A percentile compares a stretch with the other conserved stretches of the same genome.
Evolutionary conservation across 2,888 invertebrate species (phyloP).

Genomic region (Agelastica alni): DNA sequence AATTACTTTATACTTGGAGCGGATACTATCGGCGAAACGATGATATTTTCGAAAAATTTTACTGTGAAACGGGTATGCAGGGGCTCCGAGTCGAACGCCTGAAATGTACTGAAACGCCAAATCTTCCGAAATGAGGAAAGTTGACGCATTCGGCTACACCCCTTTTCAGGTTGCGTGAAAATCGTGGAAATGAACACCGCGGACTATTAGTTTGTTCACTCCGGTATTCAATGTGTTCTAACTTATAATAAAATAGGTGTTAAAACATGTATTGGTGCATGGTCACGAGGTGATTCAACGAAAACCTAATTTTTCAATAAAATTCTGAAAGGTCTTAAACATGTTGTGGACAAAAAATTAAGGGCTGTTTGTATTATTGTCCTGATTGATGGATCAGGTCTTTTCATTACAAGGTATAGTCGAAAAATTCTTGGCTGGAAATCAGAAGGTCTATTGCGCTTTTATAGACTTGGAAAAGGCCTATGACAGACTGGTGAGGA

Average conservation of each 20-base stretch:
- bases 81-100: neutral
- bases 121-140: conserved; percentile 30
- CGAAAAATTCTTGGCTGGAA: too few species aligned
- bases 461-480: too few species aligned
- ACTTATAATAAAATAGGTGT: neutral
- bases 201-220: conserved; percentile 4
- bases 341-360: too few species aligned
- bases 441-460: too few species aligned
- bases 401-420: too few species aligned
- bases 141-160: conserved; percentile 36
- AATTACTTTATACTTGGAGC: too few species aligned
- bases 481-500: too few species aligned
- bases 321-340: too few species aligned
- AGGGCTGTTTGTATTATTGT: too few species aligned
- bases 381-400: too few species aligned
- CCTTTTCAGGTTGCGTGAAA: conserved; percentile 38
- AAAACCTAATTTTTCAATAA: too few species aligned
- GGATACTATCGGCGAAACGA: conserved; percentile 1
- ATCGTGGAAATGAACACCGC: conserved; percentile 28
- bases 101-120: conserved; percentile 31
- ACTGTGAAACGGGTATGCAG: neutral
- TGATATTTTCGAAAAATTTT: neutral
- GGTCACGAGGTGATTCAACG: too few species aligned
- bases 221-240: neutral
- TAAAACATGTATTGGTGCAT: neutral